Evolutionary conservation across 2,113 vertebrate species (phyloP).

Genomic region (Lophura nycthemera): DNA sequence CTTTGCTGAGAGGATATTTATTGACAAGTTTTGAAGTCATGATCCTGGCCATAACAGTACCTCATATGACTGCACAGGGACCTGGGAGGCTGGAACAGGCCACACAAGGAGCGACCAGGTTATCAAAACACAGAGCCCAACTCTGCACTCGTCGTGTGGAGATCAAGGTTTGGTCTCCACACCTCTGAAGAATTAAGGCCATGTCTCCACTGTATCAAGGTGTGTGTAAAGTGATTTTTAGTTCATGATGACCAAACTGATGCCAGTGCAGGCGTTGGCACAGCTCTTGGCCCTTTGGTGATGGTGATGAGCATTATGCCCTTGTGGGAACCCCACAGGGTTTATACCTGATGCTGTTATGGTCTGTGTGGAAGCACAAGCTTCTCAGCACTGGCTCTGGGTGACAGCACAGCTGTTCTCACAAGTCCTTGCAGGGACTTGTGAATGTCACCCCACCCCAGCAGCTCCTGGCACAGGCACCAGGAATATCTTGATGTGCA

Average conservation of each 20-base stretch:
- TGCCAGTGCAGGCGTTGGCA: accelerated
- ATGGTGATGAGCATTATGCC: accelerated
- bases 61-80: background rate
- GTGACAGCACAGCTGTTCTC: background rate
- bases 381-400: background rate
- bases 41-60: background rate
- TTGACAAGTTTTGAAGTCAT: conserved; percentile 15
- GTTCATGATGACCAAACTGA: accelerated
- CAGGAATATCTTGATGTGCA: accelerated
- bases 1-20: conserved; percentile 32
- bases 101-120: background rate
- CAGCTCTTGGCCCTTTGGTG: accelerated
- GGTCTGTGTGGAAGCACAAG: accelerated
- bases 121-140: background rate
- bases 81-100: background rate
- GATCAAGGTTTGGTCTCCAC: background rate
- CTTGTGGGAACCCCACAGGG: accelerated
- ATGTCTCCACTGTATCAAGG: accelerated
- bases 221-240: background rate
- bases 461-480: background rate
- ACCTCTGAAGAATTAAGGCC: accelerated
- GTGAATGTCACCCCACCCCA: background rate
- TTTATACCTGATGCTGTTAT: accelerated
- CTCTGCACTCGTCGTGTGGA: accelerated
- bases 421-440: accelerated